Conservation (phyloP, 2,113 vertebrate species). For the Pangasianodon hypophthalmus region DNA sequence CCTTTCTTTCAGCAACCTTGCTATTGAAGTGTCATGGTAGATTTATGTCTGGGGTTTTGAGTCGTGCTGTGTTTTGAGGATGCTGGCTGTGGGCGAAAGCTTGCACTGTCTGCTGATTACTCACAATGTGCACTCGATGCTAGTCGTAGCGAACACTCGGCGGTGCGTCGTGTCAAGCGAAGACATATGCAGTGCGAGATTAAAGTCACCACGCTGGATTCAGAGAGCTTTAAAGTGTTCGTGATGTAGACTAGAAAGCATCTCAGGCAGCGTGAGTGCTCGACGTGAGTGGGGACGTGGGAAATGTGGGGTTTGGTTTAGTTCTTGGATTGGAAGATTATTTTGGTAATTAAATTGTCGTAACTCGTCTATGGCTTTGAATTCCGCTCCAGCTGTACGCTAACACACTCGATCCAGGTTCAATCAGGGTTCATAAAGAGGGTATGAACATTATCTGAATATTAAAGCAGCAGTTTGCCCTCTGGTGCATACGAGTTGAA, state of each 20-base stretch:
- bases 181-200: conserved; percentile 12
- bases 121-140: conserved; percentile 21
- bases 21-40: conserved; percentile 48
- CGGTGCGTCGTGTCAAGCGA: not conserved
- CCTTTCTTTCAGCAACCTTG: conserved; percentile 28
- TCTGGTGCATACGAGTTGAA: not conserved
- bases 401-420: not conserved
- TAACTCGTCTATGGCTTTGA: not conserved
- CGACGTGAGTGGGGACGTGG: not conserved
- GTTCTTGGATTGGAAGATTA: not conserved
- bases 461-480: not conserved
- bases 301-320: not conserved
- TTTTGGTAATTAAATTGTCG: not conserved
- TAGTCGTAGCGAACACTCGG: conserved; percentile 12
- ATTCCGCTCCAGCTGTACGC: not conserved
- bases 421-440: not conserved
- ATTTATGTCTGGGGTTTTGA: conserved; percentile 45
- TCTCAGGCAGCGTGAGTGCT: not conserved
- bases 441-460: not conserved
- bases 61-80: conserved; percentile 44
- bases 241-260: not conserved
- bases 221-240: not conserved
- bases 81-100: conserved; percentile 37
- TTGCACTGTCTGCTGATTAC: conserved; percentile 43
- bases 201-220: conserved; percentile 4